Evolutionary conservation across 2,797 vertebrate genomes (phyloP).

Genomic region (Saxicola maurus): DNA sequence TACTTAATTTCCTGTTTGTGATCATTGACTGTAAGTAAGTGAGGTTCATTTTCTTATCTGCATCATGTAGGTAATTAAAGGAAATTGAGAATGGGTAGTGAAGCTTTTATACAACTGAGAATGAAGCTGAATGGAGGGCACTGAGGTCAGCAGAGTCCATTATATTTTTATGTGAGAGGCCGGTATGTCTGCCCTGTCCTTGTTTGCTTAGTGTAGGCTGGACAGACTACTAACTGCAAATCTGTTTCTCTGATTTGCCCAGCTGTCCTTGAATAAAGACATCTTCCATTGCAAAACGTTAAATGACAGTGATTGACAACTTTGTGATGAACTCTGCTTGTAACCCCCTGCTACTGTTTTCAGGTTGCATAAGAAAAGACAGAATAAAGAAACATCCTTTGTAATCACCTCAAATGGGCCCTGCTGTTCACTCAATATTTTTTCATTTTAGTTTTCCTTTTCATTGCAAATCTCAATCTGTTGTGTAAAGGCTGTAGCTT

Average conservation of each 20-base stretch:
- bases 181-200: slow-evolving; percentile 76
- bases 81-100: slow-evolving; percentile 85
- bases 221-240: slow-evolving; percentile 81
- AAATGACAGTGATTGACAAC: slow-evolving; percentile 84
- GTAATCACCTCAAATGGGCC: slow-evolving; percentile 77
- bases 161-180: slow-evolving; percentile 81
- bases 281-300: slow-evolving; percentile 77
- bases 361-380: slow-evolving; percentile 76
- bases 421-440: slow-evolving; percentile 78
- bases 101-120: slow-evolving; percentile 82
- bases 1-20: slow-evolving; percentile 82
- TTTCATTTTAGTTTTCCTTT: slow-evolving; percentile 72
- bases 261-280: slow-evolving; percentile 83
- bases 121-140: slow-evolving; percentile 83
- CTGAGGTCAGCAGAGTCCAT: slow-evolving; percentile 78
- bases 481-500: slow-evolving; percentile 61
- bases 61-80: slow-evolving; percentile 89
- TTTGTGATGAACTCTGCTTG: slow-evolving; percentile 76
- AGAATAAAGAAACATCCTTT: slow-evolving; percentile 80
- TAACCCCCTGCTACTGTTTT: slow-evolving; percentile 82
- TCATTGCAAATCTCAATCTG: slow-evolving; percentile 73
- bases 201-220: slow-evolving; percentile 83
- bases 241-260: slow-evolving; percentile 83
- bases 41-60: slow-evolving; percentile 89
- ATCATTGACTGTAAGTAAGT: slow-evolving; percentile 75